Conservation (phyloP, 92 coral and sea anemone species). For the Bergia sp. region DNA sequence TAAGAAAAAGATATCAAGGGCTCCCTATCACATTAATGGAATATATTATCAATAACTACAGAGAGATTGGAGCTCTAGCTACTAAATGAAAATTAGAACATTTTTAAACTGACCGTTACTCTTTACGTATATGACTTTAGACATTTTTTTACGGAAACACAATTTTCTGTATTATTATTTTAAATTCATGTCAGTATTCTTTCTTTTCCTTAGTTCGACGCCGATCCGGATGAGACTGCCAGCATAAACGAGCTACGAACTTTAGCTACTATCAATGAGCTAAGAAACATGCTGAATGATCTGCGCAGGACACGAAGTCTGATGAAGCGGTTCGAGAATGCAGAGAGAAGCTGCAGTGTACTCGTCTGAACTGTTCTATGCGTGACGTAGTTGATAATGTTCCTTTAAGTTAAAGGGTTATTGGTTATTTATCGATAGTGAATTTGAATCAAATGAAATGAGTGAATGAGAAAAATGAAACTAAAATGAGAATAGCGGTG, state of each 20-base stretch:
- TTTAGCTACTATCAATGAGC: constrained; percentile 11
- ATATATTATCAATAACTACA: too few relatives aligned
- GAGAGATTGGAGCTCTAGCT: too few relatives aligned
- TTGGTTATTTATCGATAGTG: neutral
- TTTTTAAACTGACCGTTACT: too few relatives aligned
- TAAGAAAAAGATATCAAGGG: too few relatives aligned
- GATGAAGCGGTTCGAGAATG: neutral
- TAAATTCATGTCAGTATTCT: too few relatives aligned
- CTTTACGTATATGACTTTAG: too few relatives aligned
- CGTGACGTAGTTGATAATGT: constrained; percentile 6
- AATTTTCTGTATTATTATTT: too few relatives aligned
- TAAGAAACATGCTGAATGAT: neutral
- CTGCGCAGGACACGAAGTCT: constrained; percentile 7
- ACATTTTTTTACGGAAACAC: too few relatives aligned
- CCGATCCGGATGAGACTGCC: neutral
- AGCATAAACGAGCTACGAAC: constrained; percentile 18
- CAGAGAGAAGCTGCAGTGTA: neutral
- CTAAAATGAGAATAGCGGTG: too few relatives aligned
- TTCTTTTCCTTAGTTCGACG: neutral
- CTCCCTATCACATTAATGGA: too few relatives aligned
- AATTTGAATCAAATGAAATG: neutral
- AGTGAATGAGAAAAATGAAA: neutral
- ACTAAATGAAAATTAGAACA: too few relatives aligned
- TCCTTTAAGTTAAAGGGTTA: constrained; percentile 3
- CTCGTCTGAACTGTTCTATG: neutral